Percentiles rank a stretch among this genome's conserved stretches.
Evolutionary conservation across 2,888 invertebrate species (phyloP).

Genomic region (Epinotia demarniana): DNA sequence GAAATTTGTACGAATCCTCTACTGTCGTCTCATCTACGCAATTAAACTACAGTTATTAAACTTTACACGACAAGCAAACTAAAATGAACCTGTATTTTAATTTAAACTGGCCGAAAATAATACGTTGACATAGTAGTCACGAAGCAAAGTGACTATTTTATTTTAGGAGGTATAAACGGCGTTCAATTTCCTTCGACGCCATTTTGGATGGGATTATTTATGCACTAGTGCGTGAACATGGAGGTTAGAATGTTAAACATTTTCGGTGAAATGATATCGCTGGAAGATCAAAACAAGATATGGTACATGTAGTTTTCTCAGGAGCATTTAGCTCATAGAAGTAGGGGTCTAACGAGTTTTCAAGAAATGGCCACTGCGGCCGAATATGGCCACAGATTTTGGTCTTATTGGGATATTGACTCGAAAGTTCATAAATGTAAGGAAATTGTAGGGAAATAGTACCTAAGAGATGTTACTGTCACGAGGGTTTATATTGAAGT

Average conservation of each 20-base stretch:
- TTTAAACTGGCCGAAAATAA: constrained; percentile 14
- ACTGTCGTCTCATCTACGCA: neutral
- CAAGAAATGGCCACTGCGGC: no score
- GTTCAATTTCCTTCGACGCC: constrained; percentile 17
- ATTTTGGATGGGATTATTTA: constrained; percentile 17
- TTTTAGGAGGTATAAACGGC: constrained; percentile 23
- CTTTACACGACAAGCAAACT: neutral
- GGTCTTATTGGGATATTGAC: no score
- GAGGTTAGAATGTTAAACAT: neutral
- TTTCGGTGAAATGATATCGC: neutral
- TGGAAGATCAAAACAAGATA: no score
- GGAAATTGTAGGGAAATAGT: no score
- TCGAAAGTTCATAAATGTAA: no score
- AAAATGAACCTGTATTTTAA: constrained; percentile 19
- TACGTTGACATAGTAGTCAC: neutral
- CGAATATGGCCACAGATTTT: no score
- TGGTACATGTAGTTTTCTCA: no score
- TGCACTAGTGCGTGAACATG: constrained; percentile 25
- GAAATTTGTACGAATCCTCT: neutral
- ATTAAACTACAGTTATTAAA: constrained; percentile 9
- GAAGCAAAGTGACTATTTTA: constrained; percentile 16
- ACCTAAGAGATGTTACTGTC: no score
- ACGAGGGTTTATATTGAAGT: no score
- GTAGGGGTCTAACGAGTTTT: no score
- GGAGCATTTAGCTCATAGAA: no score